Conservation (phyloP, 2,888 invertebrate genomes). For the Ectemnius lituratus region DNA sequence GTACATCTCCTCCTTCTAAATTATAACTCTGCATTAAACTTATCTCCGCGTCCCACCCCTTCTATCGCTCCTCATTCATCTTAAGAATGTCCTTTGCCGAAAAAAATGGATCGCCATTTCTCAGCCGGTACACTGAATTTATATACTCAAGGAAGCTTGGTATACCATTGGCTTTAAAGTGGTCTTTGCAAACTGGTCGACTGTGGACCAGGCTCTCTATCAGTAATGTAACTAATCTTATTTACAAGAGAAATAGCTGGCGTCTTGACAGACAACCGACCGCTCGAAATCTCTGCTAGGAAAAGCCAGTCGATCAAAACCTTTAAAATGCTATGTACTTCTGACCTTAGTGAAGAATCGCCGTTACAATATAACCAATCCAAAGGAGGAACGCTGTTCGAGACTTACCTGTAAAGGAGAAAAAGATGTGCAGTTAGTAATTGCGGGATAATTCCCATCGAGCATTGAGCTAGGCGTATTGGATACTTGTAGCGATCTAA, state of each 20-base stretch:
- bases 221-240: slow-evolving; percentile 46
- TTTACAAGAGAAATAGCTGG: slow-evolving; percentile 27
- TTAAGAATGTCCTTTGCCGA: no score
- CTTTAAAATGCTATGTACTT: slow-evolving; percentile 3
- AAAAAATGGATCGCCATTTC: no score
- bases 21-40: no score
- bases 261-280: slow-evolving; percentile 31
- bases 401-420: slow-evolving; percentile 64
- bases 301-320: background rate
- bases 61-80: background rate
- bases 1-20: no score
- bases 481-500: background rate
- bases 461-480: no score
- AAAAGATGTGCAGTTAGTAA: slow-evolving; percentile 15
- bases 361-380: background rate
- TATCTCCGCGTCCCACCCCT: no score
- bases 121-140: no score
- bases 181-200: no score
- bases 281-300: slow-evolving; percentile 8
- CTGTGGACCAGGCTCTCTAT: slow-evolving; percentile 16
- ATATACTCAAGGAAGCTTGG: no score
- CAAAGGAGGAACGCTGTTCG: background rate
- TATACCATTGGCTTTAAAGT: no score
- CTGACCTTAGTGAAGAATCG: slow-evolving; percentile 29
- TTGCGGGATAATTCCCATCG: background rate